phyloP scores from a whole-genome alignment of 2,797 vertebrate species.

The Sparidentex hasta region DNA sequence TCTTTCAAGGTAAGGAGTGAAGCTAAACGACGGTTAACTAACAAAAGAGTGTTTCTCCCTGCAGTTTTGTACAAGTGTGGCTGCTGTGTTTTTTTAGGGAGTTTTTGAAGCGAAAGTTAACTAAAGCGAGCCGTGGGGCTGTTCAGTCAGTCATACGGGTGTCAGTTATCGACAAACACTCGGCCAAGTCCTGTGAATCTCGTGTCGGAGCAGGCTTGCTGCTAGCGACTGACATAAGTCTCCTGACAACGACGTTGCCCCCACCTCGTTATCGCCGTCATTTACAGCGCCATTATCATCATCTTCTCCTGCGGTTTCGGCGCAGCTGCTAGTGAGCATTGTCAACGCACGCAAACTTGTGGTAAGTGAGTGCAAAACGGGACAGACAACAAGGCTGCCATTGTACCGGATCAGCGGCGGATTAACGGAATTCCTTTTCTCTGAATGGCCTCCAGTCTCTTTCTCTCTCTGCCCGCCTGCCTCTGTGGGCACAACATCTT shows the following conservation, averaged over 20 bases:
- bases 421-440: constrained; percentile 89
- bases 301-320: constrained; percentile 20
- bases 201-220: constrained; percentile 4
- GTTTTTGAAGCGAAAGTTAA: constrained; percentile 65
- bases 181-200: constrained; percentile 35
- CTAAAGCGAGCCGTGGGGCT: constrained; percentile 31
- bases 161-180: constrained; percentile 40
- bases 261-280: not conserved
- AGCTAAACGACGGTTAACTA: constrained; percentile 46
- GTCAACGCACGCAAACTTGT: constrained; percentile 76
- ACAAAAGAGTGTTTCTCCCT: not conserved
- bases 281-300: not conserved
- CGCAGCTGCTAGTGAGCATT: constrained; percentile 49
- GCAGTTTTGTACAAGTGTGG: not conserved
- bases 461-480: constrained; percentile 21
- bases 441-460: constrained; percentile 81
- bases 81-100: constrained; percentile 10
- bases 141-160: constrained; percentile 23
- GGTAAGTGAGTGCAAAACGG: constrained; percentile 81
- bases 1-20: constrained; percentile 66
- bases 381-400: constrained; percentile 89
- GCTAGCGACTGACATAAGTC: constrained; percentile 2
- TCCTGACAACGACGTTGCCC: constrained; percentile 3
- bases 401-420: constrained; percentile 88
- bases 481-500: constrained; percentile 52